phyloP scores from a whole-genome alignment of 1,140 invertebrate genomes.

The Metopolophium dirhodum region DNA sequence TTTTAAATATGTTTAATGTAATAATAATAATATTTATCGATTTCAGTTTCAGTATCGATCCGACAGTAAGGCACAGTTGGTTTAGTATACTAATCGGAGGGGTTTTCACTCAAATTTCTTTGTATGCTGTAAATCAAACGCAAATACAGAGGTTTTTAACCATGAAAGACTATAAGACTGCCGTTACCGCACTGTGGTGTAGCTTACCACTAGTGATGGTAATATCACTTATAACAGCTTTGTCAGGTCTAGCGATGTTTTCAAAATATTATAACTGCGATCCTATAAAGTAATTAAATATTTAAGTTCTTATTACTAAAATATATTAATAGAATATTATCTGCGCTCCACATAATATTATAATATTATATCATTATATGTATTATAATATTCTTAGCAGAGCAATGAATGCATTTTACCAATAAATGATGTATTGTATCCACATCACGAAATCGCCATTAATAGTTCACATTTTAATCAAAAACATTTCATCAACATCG shows the following conservation, averaged over 20 bases:
- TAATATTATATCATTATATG: neutral
- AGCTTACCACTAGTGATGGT: slow-evolving; percentile 73
- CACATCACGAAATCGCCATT: neutral
- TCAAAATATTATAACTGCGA: slow-evolving; percentile 79
- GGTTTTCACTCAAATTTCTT: slow-evolving; percentile 73
- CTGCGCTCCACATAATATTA: neutral
- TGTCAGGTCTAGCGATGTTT: slow-evolving; percentile 81
- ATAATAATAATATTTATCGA: neutral
- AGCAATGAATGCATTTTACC: no score
- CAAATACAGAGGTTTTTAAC: slow-evolving; percentile 87
- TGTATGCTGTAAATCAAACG: slow-evolving; percentile 85
- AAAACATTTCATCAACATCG: neutral
- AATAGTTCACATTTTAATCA: neutral
- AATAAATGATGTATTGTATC: neutral
- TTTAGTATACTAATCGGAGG: slow-evolving; percentile 78
- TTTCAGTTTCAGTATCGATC: slow-evolving; percentile 69
- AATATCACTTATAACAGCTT: slow-evolving; percentile 74
- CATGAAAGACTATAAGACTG: slow-evolving; percentile 70
- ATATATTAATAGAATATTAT: neutral
- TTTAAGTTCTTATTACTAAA: neutral
- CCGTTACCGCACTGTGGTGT: slow-evolving; percentile 72
- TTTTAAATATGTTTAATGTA: neutral
- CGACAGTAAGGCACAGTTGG: slow-evolving; percentile 76
- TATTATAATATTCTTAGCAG: neutral
- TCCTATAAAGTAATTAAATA: slow-evolving; percentile 64